Evolutionary conservation across 64 coral and sea anemone species (phyloP), one percentile per base, ranked within the genome.

Genomic region (Pocillopora verrucosa): DNA sequence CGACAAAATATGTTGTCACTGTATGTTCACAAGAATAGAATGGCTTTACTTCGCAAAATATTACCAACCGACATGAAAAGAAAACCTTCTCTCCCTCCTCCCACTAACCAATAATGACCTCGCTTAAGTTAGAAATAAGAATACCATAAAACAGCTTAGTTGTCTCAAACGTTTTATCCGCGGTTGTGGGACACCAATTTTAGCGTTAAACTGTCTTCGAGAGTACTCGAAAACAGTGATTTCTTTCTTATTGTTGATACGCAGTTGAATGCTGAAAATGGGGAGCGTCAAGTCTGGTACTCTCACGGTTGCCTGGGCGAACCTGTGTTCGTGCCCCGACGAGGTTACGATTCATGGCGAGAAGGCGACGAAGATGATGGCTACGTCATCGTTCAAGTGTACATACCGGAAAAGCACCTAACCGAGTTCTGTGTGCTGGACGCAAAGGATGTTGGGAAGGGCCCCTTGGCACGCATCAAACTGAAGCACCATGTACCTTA

Each of bases 341-440:
- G 24, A 13, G 95, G 95, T 70, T 97, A 97, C 88, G 92, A 88
- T 62, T 97, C 95, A 0, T 80, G 73, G 70, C 90, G 19, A 75
- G 90, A 65, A 83, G 91, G 95, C 11, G 91, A 97, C 61, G 95
- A 97, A 82, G 95, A 97, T 68, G 91, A 97, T 81, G 95, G 95
- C 4, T 97, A 97, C 61, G 88, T 97, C 78, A 97, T 97, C 57
- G 95, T 94, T 36, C 95, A 97, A 74, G 75, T 97, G 67, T 97
- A 97, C 15, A 86, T 97, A 16, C 95, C 94, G 1, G 88, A 97
- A 58, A 93, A 78, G 34, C 87, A 97, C 61, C 77, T 97, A 35
- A 93, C 95, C 15, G 95, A 97, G 59, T 97, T 97, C 38, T 97
- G 95, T 36, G 87, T 97, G 13, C 57, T 97, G 16, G 88, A 97